These are phyloP conservation scores for Drosophila mauritiana DNA, from an alignment of 1,140 invertebrate species.

Conservation along the genomic window DNA sequence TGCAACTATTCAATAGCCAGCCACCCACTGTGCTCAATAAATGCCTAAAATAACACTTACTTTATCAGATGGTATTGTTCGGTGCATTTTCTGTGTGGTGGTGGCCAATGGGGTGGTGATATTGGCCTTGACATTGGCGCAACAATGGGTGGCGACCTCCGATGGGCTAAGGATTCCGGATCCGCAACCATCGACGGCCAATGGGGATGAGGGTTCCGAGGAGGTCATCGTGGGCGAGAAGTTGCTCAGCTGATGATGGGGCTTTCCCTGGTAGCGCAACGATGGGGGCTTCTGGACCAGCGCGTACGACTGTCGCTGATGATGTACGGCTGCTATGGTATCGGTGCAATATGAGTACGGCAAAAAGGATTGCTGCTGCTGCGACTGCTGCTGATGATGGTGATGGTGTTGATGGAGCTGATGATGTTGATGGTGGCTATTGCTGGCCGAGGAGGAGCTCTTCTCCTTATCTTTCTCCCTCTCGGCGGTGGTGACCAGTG, in stretches of 20 bases:
- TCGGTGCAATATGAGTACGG: constrained; percentile 23
- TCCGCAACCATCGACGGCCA: constrained; percentile 19
- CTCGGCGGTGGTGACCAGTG: constrained; percentile 18
- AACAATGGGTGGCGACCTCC: constrained; percentile 41
- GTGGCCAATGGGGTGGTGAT: constrained; percentile 45
- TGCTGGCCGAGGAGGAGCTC: neutral
- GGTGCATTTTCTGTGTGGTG: constrained; percentile 58
- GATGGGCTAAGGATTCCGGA: constrained; percentile 29
- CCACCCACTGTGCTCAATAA: too few relatives aligned
- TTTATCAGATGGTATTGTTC: constrained; percentile 74
- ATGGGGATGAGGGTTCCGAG: constrained; percentile 15
- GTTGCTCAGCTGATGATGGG: constrained; percentile 14
- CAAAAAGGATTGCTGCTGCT: constrained; percentile 11
- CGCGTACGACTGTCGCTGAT: constrained; percentile 28
- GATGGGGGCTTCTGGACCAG: constrained; percentile 28
- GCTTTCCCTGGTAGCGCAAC: constrained; percentile 17
- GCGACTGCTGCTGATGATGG: too few relatives aligned
- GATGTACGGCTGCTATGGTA: constrained; percentile 46
- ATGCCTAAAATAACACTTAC: constrained; percentile 30
- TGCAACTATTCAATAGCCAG: too few relatives aligned
- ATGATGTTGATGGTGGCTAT: neutral
- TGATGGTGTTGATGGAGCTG: too few relatives aligned
- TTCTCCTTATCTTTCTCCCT: neutral
- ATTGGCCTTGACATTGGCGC: constrained; percentile 43
- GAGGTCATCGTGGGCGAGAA: constrained; percentile 19